A percentile compares a stretch with the other conserved stretches of the same genome.
Conservation (phyloP, 2,113 vertebrate species). For the Campylorhamphus procurvoides region DNA sequence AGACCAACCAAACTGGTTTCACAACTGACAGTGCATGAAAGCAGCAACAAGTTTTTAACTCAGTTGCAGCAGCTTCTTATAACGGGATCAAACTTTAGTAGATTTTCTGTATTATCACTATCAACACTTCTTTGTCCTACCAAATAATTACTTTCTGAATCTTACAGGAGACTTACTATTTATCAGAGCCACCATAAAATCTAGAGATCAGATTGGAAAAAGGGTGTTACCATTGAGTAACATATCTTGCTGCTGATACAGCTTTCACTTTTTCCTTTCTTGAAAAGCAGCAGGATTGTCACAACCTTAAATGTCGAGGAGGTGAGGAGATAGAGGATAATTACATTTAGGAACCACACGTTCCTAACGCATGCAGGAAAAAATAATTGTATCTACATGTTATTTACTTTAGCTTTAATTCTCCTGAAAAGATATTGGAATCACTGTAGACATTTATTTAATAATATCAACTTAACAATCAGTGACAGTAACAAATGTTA, state of each 20-base stretch:
- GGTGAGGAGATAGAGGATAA: background rate
- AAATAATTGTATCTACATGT: background rate
- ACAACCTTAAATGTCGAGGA: background rate
- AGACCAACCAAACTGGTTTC: background rate
- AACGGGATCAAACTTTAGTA: background rate
- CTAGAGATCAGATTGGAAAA: background rate
- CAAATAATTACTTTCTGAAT: background rate
- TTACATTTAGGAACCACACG: background rate
- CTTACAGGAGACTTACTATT: background rate
- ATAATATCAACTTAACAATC: background rate
- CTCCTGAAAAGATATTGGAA: background rate
- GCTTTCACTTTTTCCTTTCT: background rate
- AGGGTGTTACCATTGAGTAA: background rate
- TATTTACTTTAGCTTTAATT: background rate
- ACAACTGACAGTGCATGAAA: background rate
- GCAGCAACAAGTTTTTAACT: background rate
- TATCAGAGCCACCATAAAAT: background rate
- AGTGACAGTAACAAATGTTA: background rate
- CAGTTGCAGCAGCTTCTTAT: background rate
- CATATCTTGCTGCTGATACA: background rate
- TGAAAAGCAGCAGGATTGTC: background rate
- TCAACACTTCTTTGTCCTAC: background rate
- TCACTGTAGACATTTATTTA: background rate
- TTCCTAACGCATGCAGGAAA: background rate
- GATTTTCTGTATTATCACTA: background rate